Evolutionary conservation across 2,113 vertebrate species (phyloP), one percentile per base, ranked within the genome.

Genomic region (Climacteris rufus): DNA sequence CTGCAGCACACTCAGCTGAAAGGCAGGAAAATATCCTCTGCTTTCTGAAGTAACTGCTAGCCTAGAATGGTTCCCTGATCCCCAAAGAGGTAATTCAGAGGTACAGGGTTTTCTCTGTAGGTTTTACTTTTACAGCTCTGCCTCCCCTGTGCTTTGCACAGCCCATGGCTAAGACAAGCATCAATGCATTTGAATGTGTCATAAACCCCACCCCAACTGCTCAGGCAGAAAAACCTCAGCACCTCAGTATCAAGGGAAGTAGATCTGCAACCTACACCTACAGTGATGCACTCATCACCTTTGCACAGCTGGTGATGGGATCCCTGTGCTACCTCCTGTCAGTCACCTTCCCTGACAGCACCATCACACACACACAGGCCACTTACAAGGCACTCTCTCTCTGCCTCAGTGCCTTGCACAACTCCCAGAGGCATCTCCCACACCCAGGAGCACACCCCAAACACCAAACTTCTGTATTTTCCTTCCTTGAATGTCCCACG

Each of bases 1-100:
- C 39, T 53, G n/a, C 1, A 1, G 57, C 49, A 89, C 0, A 0
- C 39, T 53, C n/a, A 53, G 82, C 31, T 10, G 19, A 40, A 37
- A 33, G 14, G 14, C 53, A 80, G 63, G 15, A 39, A 66, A 77
- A 87, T 33, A 76, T 23, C 22, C 13, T 0, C 45, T 19, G 70
- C 57, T 33, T 59, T 76, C 35, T 54, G 54, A 37, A 59, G 59
- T 23, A 66, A 47, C 65, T 19, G 2, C 54, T 28, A 45, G 39
- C 47, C 42, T 33, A 28, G n/a, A 44, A 47, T 7, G 11, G 31
- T 16, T 79, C 52, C 66, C 33, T 15, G 3, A 30, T 20, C 17
- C 53, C 52, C 49, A 37, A 3, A 69, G 47, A 6, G 4, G n/a
- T 15, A 39, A 37, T 66, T 79, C 2, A 33, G 39, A 83, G 33